A percentile compares a stretch with the other conserved stretches of the same genome.
Conservation (phyloP, 1,140 invertebrate species). For the Drosophila simulans region DNA sequence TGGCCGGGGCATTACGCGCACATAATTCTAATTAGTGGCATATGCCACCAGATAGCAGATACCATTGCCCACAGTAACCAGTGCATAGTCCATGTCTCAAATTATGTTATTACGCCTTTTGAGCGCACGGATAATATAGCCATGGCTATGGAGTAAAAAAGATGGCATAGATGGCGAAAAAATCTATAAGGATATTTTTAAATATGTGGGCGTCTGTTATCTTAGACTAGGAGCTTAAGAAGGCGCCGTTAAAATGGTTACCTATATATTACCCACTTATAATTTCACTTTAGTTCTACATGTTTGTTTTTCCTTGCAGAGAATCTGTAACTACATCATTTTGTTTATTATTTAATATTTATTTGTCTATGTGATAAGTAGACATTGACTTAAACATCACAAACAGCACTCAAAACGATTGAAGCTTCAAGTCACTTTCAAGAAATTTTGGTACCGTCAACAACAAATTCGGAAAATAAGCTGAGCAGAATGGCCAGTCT, state of each 20-base stretch:
- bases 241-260: too few relatives aligned
- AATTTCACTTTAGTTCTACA: too few relatives aligned
- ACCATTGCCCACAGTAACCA: constrained; percentile 15
- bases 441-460: constrained; percentile 21
- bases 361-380: neutral
- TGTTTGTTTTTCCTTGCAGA: too few relatives aligned
- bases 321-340: too few relatives aligned
- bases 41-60: constrained; percentile 52
- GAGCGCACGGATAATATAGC: constrained; percentile 39
- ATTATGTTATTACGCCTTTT: constrained; percentile 79
- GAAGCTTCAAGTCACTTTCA: neutral
- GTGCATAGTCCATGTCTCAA: constrained; percentile 28
- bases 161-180: neutral
- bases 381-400: neutral
- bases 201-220: neutral
- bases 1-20: constrained; percentile 49
- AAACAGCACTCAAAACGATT: neutral
- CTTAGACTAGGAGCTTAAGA: neutral
- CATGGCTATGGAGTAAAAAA: constrained; percentile 3
- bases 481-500: constrained; percentile 52
- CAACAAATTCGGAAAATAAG: constrained; percentile 19
- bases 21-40: constrained; percentile 79
- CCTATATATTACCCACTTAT: too few relatives aligned
- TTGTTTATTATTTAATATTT: too few relatives aligned
- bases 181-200: neutral